Evolutionary conservation across 2,113 vertebrate species (phyloP).

Genomic region (Casuarius casuarius): DNA sequence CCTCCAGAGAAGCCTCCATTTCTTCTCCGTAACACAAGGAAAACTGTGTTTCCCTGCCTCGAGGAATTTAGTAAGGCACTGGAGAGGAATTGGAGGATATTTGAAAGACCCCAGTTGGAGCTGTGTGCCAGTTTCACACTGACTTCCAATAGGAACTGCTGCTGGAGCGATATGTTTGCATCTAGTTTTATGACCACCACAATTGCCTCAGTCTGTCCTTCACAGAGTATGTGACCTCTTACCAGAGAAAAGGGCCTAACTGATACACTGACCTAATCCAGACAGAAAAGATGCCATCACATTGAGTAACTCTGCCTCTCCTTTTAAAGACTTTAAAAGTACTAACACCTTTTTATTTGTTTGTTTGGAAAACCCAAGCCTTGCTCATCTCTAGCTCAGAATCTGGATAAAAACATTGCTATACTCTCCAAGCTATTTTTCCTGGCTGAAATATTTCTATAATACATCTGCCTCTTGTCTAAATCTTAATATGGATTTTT

Average conservation of each 20-base stretch:
- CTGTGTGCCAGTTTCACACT: neutral
- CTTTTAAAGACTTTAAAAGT: neutral
- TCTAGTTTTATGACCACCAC: neutral
- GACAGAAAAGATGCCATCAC: neutral
- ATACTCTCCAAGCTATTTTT: neutral
- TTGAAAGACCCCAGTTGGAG: neutral
- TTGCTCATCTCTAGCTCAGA: neutral
- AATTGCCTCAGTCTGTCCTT: neutral
- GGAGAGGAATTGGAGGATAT: neutral
- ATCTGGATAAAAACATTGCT: neutral
- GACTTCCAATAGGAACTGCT: neutral
- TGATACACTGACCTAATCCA: neutral
- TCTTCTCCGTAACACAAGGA: neutral
- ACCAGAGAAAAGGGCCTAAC: neutral
- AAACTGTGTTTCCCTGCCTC: neutral
- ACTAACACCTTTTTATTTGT: neutral
- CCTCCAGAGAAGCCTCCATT: neutral
- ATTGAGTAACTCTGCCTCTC: neutral
- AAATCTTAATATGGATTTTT: constrained; percentile 26
- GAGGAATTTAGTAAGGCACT: neutral
- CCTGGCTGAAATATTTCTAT: neutral
- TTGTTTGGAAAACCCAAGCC: neutral
- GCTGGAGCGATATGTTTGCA: neutral
- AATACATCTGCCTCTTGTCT: neutral
- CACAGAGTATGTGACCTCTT: neutral